These are phyloP conservation scores for Campoplex capitator DNA, from an alignment of 2,888 invertebrate species.

Conservation along the genomic window DNA sequence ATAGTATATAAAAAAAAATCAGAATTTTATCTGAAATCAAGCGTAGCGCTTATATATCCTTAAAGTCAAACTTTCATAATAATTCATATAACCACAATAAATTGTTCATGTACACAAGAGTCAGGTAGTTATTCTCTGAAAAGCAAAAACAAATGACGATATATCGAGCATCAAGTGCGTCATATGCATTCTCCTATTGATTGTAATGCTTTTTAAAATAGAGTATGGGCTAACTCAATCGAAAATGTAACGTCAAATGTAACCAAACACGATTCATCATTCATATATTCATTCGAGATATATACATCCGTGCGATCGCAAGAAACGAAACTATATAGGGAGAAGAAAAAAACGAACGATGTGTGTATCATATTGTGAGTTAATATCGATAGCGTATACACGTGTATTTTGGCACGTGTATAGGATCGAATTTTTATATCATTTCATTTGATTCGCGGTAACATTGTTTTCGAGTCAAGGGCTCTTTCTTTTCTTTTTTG, in stretches of 20 bases:
- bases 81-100: too few species aligned
- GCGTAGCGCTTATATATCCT: too few species aligned
- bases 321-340: not conserved
- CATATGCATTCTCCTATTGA: not conserved
- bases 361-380: not conserved
- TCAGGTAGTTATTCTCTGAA: not conserved
- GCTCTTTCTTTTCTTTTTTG: not conserved
- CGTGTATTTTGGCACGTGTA: constrained; percentile 30
- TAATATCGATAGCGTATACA: constrained; percentile 1
- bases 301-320: not conserved
- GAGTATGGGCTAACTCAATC: not conserved
- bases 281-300: not conserved
- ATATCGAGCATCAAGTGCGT: not conserved
- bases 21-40: too few species aligned
- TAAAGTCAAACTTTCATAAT: too few species aligned
- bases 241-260: not conserved
- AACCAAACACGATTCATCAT: not conserved
- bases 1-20: too few species aligned
- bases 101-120: too few species aligned
- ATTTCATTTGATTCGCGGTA: constrained; percentile 51
- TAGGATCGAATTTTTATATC: constrained; percentile 56
- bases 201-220: not conserved
- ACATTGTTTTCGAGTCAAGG: constrained; percentile 18
- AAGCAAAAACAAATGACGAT: not conserved
- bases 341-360: not conserved